A percentile compares a stretch with the other conserved stretches of the same genome.
Conservation (phyloP, 2,888 invertebrate genomes). For the Cataglyphis livida region DNA sequence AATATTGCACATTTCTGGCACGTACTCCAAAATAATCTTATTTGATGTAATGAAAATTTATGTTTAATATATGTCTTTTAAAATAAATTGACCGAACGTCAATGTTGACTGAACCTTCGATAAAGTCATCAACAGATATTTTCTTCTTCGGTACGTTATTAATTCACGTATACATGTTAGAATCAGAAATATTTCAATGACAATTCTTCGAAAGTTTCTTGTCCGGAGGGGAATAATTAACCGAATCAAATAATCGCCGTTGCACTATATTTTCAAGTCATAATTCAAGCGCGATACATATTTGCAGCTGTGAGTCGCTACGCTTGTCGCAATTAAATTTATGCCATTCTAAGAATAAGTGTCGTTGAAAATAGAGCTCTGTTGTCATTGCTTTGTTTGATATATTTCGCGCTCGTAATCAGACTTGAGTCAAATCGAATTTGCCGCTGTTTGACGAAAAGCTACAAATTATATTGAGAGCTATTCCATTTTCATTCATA, state of each 20-base stretch:
- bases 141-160: not conserved
- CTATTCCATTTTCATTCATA: slow-evolving; percentile 5
- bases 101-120: not conserved
- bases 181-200: slow-evolving; percentile 64
- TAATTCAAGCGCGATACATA: slow-evolving; percentile 75
- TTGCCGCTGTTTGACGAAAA: slow-evolving; percentile 23
- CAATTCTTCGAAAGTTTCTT: slow-evolving; percentile 65
- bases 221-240: slow-evolving; percentile 69
- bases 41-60: not conserved
- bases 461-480: slow-evolving; percentile 6
- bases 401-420: slow-evolving; percentile 50
- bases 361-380: slow-evolving; percentile 73
- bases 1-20: not conserved
- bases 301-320: slow-evolving; percentile 71
- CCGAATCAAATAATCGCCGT: slow-evolving; percentile 73
- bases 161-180: slow-evolving; percentile 55
- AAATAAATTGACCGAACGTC: not conserved
- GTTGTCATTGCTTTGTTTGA: slow-evolving; percentile 72
- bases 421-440: slow-evolving; percentile 60
- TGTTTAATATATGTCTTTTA: not conserved
- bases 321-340: slow-evolving; percentile 76
- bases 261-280: slow-evolving; percentile 72
- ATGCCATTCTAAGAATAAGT: slow-evolving; percentile 74
- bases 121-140: not conserved
- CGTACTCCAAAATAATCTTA: not conserved